Evolutionary conservation across 2,113 vertebrate species (phyloP).

Genomic region (Cyrtonyx montezumae): DNA sequence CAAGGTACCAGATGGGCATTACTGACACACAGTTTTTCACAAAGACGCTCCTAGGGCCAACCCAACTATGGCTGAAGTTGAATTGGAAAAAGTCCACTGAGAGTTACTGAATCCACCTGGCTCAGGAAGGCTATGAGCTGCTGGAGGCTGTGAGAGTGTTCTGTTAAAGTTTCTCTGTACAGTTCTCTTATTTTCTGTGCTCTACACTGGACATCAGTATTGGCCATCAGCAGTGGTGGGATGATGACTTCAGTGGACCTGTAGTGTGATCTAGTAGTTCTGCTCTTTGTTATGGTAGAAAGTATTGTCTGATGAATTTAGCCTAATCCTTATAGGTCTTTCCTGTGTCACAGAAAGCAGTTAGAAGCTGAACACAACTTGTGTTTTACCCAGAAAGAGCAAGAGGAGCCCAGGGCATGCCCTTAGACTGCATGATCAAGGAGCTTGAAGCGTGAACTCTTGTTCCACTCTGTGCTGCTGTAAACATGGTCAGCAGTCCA

Average conservation of each 20-base stretch:
- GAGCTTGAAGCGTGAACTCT: background rate
- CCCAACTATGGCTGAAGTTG: background rate
- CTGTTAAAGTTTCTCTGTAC: background rate
- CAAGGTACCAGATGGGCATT: background rate
- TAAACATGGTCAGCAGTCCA: background rate
- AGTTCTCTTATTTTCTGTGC: background rate
- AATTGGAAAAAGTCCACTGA: background rate
- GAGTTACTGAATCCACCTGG: background rate
- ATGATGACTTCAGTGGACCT: background rate
- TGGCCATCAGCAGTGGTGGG: background rate
- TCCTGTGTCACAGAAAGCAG: background rate
- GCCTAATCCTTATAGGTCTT: background rate
- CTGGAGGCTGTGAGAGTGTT: background rate
- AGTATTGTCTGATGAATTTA: background rate
- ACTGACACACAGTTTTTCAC: background rate
- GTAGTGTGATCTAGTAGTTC: background rate
- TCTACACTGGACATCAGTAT: background rate
- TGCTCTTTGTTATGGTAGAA: background rate
- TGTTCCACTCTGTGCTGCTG: background rate
- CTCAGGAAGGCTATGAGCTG: background rate
- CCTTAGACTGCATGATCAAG: background rate
- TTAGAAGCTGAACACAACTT: background rate
- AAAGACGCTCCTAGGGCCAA: background rate
- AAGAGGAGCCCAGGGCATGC: background rate
- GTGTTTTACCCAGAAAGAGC: background rate